Conservation (phyloP, 2,113 vertebrate species). For the human region GRCh38 chr7:112901501-112902000, state of each 20-base stretch:
- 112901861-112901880: slow-evolving; percentile 5
- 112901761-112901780: background rate
- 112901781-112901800: background rate
- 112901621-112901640: no score
- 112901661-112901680: background rate
- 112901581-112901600: no score
- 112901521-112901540: no score
- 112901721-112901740: background rate
- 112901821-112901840: background rate
- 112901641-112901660: no score
- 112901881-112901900: background rate
- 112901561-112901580: no score
- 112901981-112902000: background rate
- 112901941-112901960: background rate
- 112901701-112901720: background rate
- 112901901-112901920: background rate
- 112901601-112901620: no score
- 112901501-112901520: no score
- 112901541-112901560: no score
- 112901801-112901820: background rate
- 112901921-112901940: background rate
- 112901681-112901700: background rate
- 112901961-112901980: background rate
- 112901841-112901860: background rate
- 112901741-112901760: background rate